Conservation (phyloP, 2,797 vertebrate genomes). For the Falco biarmicus region DNA sequence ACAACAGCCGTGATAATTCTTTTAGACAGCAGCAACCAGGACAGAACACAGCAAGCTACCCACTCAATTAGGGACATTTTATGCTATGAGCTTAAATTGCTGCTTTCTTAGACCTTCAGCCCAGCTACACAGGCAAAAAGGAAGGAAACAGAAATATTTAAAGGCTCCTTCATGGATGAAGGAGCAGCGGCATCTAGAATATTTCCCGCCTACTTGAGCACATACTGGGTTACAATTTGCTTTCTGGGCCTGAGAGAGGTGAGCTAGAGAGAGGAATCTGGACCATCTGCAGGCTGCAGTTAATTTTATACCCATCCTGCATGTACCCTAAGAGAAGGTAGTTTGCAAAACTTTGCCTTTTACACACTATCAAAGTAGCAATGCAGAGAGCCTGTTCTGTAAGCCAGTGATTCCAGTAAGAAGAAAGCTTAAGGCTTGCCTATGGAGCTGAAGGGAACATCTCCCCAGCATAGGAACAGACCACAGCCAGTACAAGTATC, state of each 20-base stretch:
- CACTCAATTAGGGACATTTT: not conserved
- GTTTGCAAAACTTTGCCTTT: not conserved
- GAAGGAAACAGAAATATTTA: slow-evolving; percentile 1
- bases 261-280: not conserved
- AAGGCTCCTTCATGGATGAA: not conserved
- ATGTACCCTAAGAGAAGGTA: not conserved
- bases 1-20: not conserved
- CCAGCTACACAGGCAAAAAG: not conserved
- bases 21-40: not conserved
- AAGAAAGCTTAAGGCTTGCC: not conserved
- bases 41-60: not conserved
- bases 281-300: not conserved
- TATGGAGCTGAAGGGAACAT: not conserved
- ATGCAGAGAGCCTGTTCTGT: not conserved
- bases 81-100: not conserved
- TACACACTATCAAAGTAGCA: not conserved
- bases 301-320: not conserved
- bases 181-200: not conserved
- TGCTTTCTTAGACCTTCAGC: not conserved
- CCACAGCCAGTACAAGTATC: not conserved
- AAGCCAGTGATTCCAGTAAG: not conserved
- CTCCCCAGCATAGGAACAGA: not conserved
- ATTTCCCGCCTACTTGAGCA: not conserved
- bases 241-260: not conserved
- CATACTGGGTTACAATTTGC: not conserved